Percentiles rank a stretch among this genome's conserved stretches.
These are phyloP conservation scores for Drosophila ficusphila DNA, from an alignment of 1,140 invertebrate genomes.

Conservation along the genomic window DNA sequence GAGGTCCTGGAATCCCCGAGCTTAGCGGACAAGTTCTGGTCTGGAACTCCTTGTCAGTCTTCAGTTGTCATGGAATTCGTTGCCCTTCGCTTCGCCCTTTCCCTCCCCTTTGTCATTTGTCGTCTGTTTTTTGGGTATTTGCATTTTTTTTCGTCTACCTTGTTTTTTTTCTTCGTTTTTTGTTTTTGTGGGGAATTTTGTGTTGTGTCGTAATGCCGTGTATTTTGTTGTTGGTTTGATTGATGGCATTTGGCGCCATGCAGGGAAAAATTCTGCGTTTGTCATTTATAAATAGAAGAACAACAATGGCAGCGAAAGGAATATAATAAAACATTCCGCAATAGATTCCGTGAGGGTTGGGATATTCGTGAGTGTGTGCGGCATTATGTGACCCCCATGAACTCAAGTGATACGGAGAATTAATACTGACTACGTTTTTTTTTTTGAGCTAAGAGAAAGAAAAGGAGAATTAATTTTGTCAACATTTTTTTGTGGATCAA, in stretches of 20 bases:
- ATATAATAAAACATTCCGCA: slow-evolving; percentile 44
- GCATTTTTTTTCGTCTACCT: slow-evolving; percentile 38
- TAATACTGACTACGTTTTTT: slow-evolving; percentile 5
- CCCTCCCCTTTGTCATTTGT: slow-evolving; percentile 14
- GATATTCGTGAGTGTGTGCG: background rate
- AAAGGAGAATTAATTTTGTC: slow-evolving; percentile 1
- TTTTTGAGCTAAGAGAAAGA: background rate
- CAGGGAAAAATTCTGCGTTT: slow-evolving; percentile 45
- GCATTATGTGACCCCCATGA: slow-evolving; percentile 26
- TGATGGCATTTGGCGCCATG: slow-evolving; percentile 51
- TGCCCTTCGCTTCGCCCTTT: background rate
- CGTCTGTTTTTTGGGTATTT: slow-evolving; percentile 35
- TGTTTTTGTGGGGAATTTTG: slow-evolving; percentile 15
- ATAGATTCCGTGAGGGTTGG: slow-evolving; percentile 11
- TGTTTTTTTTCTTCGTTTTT: slow-evolving; percentile 11
- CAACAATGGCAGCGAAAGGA: slow-evolving; percentile 8
- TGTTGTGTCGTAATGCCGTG: slow-evolving; percentile 31
- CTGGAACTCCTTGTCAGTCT: slow-evolving; percentile 39
- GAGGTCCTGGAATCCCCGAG: slow-evolving; percentile 33
- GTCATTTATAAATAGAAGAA: slow-evolving; percentile 55
- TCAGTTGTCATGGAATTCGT: slow-evolving; percentile 54
- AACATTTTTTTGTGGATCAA: too few relatives aligned
- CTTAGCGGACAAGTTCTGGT: slow-evolving; percentile 34
- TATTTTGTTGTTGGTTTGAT: slow-evolving; percentile 54
- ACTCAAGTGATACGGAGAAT: slow-evolving; percentile 26